Evolutionary conservation across 92 coral and sea anemone genomes (phyloP), one percentile per base, ranked within the genome.

Genomic region (Siderastrea radians): DNA sequence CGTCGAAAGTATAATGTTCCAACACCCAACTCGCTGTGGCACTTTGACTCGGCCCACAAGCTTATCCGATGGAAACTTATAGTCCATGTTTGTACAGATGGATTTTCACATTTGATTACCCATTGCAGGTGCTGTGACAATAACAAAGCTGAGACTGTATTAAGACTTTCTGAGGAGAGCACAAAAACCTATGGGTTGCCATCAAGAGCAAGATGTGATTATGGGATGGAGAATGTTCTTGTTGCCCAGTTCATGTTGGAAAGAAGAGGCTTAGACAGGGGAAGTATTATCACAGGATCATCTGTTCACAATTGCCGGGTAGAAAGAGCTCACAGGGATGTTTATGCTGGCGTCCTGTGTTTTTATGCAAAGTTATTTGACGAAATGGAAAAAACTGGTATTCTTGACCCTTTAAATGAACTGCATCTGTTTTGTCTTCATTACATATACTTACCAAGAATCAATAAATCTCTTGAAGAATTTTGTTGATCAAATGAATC

Each of bases 1-100:
- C 72, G 80, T 48, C 84, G 91, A 38, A 93, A 93, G 76, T 93
- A 93, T 48, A 86, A 61, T 86, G 96, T 93, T 45, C 96, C 96
- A 8, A 81, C 90, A 53, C 93, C 96, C 9, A 93, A 90, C 75
- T 69, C 93, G 0, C 91, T 89, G 26, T 89, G 90, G 93, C 91
- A 89, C 74, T 81, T 89, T 85, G 91, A 92, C 66, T 88, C 93
- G 6, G 84, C 67, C 82, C 95, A 92, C 88, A 92, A 92, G 72
- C 90, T 84, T 26, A 92, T 85, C 58, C 50, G 95, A 68, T 90
- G 89, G 91, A 92, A 92, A 47, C 84, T 90, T 38, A 68, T 90
- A 14, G 86, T 86, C 12, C 93, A 89, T 80, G 93, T 89, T 90
- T 92, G 93, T 79, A 88, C 89, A 43, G 93, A 92, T 71, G 95